Base-by-base conservation (phyloP, 2,797 vertebrate genomes). In the Cheirogaleus major region DNA sequence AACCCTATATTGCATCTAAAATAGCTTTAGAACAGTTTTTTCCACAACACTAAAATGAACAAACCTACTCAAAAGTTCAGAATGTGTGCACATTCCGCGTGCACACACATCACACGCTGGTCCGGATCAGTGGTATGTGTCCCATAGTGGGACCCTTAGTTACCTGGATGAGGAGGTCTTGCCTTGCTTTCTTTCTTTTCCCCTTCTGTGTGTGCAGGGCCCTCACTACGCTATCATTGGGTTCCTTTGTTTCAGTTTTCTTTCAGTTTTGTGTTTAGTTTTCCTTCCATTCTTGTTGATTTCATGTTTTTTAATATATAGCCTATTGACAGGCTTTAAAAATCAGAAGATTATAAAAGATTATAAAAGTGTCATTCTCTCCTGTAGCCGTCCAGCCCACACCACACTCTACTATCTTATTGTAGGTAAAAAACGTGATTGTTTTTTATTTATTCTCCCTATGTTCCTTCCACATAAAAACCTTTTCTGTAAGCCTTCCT, bases 21-120 rank as follows among this genome's bases (percentile, higher is more conserved):
- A 35, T 52, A 67, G 11, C 45, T 95, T 38, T n/a, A 48, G 1
- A 95, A 87, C 79, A 94, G 20, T 22, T 73, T 81, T 59, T 5
- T 15, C 59, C 41, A 63, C 87, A 63, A 83, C 43, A 45, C 7
- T 57, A 80, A 92, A 87, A 85, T 80, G 59, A 69, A 22, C 13
- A 52, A 88, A 52, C 2, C 20, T 69, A 50, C n/a, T 90, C 7
- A 90, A 61, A 55, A 90, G 14, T 15, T 82, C 22, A 87, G 15
- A 75, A 30, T 41, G 1, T 65, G 7, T 10, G 2, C 8, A 22
- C 12, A 38, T 38, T 38, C 38, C 7, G 2, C 0, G 2, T 7
- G 9, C 69, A 52, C 30, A n/a, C 17, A 17, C 20, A 12, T 4
- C n/a, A 10, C 9, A 59, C 25, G 20, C 12, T 35, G 14, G 8